Conservation (phyloP, 2,888 invertebrate genomes). For the Cyclophora punctaria region DNA sequence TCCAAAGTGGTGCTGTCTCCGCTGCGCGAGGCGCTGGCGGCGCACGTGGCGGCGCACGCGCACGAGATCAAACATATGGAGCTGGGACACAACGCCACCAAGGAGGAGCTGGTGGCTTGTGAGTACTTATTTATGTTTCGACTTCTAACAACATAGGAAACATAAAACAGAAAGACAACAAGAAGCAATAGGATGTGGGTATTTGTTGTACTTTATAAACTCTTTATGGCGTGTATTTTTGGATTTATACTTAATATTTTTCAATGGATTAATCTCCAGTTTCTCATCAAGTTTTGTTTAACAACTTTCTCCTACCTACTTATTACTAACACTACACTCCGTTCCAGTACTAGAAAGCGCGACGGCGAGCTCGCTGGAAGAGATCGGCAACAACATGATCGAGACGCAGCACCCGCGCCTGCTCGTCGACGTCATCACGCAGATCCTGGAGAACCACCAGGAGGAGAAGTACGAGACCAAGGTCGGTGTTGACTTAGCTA, state of each 20-base stretch:
- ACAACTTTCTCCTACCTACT: too few species aligned
- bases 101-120: constrained; percentile 46
- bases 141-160: too few species aligned
- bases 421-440: constrained; percentile 58
- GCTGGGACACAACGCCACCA: constrained; percentile 22
- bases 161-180: too few species aligned
- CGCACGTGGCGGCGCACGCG: constrained; percentile 24
- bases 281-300: too few species aligned
- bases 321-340: too few species aligned
- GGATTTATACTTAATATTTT: too few species aligned
- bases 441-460: constrained; percentile 60
- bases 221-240: too few species aligned
- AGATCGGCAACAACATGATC: constrained; percentile 59
- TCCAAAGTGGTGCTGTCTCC: constrained; percentile 27
- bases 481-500: constrained; percentile 19
- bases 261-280: too few species aligned
- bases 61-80: background rate
- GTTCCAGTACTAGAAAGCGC: constrained; percentile 49
- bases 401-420: constrained; percentile 52
- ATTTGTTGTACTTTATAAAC: too few species aligned
- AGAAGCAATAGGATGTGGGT: too few species aligned
- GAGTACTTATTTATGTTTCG: background rate
- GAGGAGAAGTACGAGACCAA: constrained; percentile 49
- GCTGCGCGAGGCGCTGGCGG: constrained; percentile 22
- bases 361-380: constrained; percentile 53